Conservation (phyloP, 2,888 invertebrate species). For the Nephrotoma appendiculata region DNA sequence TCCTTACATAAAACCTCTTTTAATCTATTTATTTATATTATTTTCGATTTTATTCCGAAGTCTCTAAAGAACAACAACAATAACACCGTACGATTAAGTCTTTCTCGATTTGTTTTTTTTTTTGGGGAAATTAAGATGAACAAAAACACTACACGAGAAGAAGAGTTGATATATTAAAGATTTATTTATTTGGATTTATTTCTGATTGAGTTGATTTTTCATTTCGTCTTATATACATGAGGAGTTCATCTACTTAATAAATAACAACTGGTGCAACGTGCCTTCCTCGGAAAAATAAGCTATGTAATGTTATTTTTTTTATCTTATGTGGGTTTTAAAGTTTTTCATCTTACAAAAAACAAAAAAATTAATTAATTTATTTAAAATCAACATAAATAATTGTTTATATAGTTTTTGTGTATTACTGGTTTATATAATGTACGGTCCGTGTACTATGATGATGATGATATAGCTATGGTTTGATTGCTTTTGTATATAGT, state of each 20-base stretch:
- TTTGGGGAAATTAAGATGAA: background rate
- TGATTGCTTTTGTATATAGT: background rate
- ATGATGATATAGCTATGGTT: background rate
- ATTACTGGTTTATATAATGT: background rate
- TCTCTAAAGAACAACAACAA: background rate
- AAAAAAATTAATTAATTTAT: background rate
- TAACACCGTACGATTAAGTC: background rate
- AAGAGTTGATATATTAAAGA: background rate
- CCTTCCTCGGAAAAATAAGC: background rate
- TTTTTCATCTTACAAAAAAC: background rate
- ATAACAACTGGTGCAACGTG: background rate
- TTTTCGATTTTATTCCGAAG: background rate
- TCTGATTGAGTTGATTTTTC: background rate
- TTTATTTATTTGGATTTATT: background rate
- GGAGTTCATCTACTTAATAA: background rate
- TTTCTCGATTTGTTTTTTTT: background rate
- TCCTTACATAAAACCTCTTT: background rate
- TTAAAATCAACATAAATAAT: background rate
- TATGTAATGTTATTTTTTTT: background rate
- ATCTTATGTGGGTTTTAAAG: background rate
- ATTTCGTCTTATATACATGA: background rate
- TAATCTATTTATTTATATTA: background rate
- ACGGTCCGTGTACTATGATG: background rate
- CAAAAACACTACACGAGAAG: background rate
- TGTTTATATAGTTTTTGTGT: background rate